phyloP scores from a whole-genome alignment of 2,888 invertebrate genomes.

The Phaonia tiefii region DNA sequence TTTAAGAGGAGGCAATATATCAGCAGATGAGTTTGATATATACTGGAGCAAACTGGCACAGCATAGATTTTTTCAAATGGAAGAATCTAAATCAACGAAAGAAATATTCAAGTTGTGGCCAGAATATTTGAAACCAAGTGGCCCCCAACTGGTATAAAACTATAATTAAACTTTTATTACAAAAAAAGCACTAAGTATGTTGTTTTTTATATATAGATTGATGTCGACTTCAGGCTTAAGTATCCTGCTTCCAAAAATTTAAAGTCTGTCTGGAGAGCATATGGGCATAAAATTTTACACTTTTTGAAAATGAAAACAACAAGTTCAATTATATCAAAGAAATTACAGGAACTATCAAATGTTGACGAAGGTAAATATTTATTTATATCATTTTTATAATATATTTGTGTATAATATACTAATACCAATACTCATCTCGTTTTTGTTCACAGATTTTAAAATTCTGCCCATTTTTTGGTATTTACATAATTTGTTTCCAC shows the following conservation, averaged over 20 bases:
- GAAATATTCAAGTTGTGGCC: slow-evolving; percentile 30
- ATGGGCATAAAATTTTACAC: background rate
- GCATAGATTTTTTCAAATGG: slow-evolving; percentile 30
- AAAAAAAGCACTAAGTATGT: too few relatives aligned
- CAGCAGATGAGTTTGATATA: slow-evolving; percentile 18
- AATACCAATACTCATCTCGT: too few relatives aligned
- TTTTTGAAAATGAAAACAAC: too few relatives aligned
- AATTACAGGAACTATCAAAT: too few relatives aligned
- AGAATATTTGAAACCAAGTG: slow-evolving; percentile 27
- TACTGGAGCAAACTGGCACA: slow-evolving; percentile 13
- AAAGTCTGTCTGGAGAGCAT: background rate
- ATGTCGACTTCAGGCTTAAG: slow-evolving; percentile 10
- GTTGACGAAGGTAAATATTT: too few relatives aligned
- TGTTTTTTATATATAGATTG: slow-evolving; percentile 10
- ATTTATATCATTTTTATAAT: too few relatives aligned
- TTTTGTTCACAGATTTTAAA: too few relatives aligned
- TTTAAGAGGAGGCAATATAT: background rate
- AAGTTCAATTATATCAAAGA: too few relatives aligned
- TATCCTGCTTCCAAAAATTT: slow-evolving; percentile 2
- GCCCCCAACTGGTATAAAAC: slow-evolving; percentile 12
- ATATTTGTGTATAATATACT: too few relatives aligned
- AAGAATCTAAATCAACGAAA: background rate
- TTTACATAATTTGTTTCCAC: too few relatives aligned
- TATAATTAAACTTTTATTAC: background rate
- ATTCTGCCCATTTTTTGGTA: too few relatives aligned